Percentiles rank a stretch among this genome's conserved stretches.
phyloP scores from a whole-genome alignment of 2,797 vertebrate genomes.

The Spinus olivaceus region DNA sequence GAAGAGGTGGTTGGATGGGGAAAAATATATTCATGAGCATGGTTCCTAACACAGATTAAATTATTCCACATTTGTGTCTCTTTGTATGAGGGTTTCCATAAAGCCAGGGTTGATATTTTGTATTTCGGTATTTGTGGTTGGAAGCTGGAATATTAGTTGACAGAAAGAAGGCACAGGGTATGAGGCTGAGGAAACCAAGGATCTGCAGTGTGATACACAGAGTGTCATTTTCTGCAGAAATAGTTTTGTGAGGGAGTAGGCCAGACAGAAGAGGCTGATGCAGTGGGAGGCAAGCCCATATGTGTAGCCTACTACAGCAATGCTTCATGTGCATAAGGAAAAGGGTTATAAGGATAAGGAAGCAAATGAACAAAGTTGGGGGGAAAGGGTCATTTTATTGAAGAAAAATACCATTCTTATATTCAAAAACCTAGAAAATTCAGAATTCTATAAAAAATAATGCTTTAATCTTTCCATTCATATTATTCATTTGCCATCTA shows the following conservation, averaged over 20 bases:
- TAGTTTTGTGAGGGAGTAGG: not conserved
- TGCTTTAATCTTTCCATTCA: not conserved
- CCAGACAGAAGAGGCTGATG: not conserved
- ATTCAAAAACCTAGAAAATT: not conserved
- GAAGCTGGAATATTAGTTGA: not conserved
- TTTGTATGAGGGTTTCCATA: not conserved
- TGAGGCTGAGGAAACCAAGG: not conserved
- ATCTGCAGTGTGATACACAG: not conserved
- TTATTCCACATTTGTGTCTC: not conserved
- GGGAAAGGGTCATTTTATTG: not conserved
- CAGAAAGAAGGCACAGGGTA: not conserved
- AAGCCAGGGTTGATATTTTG: not conserved
- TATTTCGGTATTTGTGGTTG: not conserved
- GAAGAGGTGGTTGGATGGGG: not conserved
- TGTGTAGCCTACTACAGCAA: not conserved
- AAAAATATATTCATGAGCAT: not conserved
- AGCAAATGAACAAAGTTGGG: not conserved
- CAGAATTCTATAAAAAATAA: not conserved
- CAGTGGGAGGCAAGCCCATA: not conserved
- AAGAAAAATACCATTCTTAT: not conserved
- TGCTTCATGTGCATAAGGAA: not conserved
- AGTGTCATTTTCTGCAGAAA: not conserved
- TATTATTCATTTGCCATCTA: not conserved
- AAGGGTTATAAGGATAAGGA: not conserved
- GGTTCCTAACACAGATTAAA: not conserved